Conservation (phyloP, 2,113 vertebrate genomes). For the Epinephelus cyanopodus region DNA sequence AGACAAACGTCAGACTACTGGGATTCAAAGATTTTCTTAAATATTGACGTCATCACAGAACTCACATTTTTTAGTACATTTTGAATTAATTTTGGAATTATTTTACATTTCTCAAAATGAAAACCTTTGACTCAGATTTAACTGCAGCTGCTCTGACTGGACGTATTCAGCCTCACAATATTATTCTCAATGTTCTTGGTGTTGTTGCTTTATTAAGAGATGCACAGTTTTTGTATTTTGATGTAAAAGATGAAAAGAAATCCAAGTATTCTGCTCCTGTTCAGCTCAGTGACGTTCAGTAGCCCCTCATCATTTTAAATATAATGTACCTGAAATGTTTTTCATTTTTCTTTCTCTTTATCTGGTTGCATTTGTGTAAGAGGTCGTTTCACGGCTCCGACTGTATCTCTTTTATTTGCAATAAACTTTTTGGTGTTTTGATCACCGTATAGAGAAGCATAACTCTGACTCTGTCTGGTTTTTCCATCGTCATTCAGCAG, state of each 20-base stretch:
- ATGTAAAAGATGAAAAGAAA: slow-evolving; percentile 36
- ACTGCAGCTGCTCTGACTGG: not conserved
- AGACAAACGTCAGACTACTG: no score
- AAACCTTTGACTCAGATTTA: not conserved
- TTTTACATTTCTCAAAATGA: not conserved
- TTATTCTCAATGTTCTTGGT: slow-evolving; percentile 33
- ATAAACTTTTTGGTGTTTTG: slow-evolving; percentile 79
- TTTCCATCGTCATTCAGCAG: not conserved
- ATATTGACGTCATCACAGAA: no score
- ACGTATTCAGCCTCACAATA: not conserved
- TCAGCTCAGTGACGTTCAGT: slow-evolving; percentile 50
- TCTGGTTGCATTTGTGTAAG: slow-evolving; percentile 64
- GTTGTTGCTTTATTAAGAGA: slow-evolving; percentile 49
- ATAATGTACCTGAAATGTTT: slow-evolving; percentile 23
- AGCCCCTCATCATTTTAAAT: slow-evolving; percentile 46
- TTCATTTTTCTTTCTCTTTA: slow-evolving; percentile 33
- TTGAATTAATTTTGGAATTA: not conserved
- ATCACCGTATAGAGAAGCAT: slow-evolving; percentile 73
- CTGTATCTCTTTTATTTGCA: slow-evolving; percentile 72
- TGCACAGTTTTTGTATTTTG: slow-evolving; percentile 64
- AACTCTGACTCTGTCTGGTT: slow-evolving; percentile 16
- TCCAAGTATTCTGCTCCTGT: slow-evolving; percentile 25
- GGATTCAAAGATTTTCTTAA: not conserved
- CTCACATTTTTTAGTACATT: not conserved
- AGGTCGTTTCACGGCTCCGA: slow-evolving; percentile 34